Conservation (phyloP, 2,113 vertebrate species). For the Atrichornis clamosus region DNA sequence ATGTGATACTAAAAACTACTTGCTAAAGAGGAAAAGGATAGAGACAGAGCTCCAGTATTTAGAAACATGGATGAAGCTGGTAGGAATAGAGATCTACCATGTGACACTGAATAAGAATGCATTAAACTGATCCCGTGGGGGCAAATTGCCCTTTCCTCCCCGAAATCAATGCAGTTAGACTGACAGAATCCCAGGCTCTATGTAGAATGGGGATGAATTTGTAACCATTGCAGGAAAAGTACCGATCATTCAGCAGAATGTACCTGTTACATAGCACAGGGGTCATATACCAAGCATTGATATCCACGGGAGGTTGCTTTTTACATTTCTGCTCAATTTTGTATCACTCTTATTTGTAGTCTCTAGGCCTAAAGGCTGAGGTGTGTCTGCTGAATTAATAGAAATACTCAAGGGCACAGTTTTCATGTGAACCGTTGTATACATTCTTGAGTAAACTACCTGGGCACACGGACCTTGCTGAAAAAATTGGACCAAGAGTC, state of each 20-base stretch:
- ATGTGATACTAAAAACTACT: neutral
- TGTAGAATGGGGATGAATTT: neutral
- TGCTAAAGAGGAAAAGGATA: neutral
- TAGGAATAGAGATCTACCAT: neutral
- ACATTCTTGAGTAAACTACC: neutral
- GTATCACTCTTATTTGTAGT: accelerated
- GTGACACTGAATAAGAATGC: neutral
- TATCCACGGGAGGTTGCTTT: neutral
- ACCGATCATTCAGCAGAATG: neutral
- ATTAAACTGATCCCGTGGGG: neutral
- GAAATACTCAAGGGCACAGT: neutral
- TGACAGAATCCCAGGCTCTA: neutral
- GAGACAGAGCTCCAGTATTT: neutral
- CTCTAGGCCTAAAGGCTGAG: neutral
- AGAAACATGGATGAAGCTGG: neutral
- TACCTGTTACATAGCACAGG: neutral
- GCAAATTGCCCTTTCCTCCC: neutral
- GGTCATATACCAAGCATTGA: neutral
- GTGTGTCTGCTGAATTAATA: neutral
- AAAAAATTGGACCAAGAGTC: neutral
- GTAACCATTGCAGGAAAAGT: neutral
- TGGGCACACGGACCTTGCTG: neutral
- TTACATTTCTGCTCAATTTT: neutral
- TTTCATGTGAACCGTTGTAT: neutral
- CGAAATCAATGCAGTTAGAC: neutral